A percentile compares a stretch with the other conserved stretches of the same genome.
Conservation (phyloP, 2,797 vertebrate genomes). For the Oophaga sylvatica region DNA sequence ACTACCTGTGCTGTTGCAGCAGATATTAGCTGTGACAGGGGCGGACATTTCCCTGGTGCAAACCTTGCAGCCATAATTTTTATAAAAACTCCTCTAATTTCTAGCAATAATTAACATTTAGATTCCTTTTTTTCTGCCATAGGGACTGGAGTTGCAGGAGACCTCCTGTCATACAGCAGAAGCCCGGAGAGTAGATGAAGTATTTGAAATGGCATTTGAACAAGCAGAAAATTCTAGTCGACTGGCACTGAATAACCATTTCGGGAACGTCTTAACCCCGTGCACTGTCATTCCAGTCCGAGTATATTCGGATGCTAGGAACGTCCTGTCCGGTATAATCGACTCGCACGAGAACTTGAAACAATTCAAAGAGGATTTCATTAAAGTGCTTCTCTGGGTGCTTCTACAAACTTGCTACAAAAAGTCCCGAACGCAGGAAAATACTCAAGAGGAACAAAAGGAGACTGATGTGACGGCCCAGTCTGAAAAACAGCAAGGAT, state of each 20-base stretch:
- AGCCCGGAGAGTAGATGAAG: constrained; percentile 91
- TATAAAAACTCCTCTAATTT: not conserved
- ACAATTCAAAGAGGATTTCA: constrained; percentile 90
- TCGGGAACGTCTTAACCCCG: constrained; percentile 90
- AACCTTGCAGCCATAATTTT: too few species aligned
- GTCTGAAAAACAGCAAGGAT: constrained; percentile 53
- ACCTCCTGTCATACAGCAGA: constrained; percentile 96
- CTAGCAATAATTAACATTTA: not conserved
- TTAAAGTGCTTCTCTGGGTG: constrained; percentile 92
- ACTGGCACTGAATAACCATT: constrained; percentile 85
- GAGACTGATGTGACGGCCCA: constrained; percentile 55
- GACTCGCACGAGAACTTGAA: constrained; percentile 92
- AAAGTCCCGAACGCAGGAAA: constrained; percentile 70
- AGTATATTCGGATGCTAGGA: constrained; percentile 92
- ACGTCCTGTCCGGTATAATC: constrained; percentile 92
- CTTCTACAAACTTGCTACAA: constrained; percentile 86
- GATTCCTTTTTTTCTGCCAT: constrained; percentile 57
- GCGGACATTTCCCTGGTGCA: too few species aligned
- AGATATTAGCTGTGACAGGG: too few species aligned
- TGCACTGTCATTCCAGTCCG: constrained; percentile 84
- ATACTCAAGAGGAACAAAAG: constrained; percentile 60
- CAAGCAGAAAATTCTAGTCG: constrained; percentile 77
- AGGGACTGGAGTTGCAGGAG: constrained; percentile 97
- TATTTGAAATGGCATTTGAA: constrained; percentile 91
- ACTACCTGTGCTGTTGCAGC: too few species aligned